These are phyloP conservation scores for Halcyon leucocephala DNA, from an alignment of 2,797 vertebrate genomes.

Conservation along the genomic window DNA sequence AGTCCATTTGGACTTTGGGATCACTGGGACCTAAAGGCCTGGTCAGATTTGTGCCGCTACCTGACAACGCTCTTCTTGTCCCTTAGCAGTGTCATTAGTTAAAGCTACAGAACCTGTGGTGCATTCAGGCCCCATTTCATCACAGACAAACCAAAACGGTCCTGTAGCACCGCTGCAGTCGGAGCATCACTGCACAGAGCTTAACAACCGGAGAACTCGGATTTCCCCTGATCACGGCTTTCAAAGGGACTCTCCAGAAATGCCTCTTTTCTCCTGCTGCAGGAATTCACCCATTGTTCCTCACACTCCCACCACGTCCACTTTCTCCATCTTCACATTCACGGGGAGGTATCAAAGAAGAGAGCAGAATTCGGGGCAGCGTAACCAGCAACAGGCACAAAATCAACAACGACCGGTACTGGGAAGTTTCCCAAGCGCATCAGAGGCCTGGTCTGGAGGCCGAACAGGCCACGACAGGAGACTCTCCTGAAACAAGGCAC, in stretches of 20 bases:
- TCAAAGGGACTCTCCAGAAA: not conserved
- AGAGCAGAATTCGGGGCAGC: rapidly evolving
- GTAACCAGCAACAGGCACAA: rapidly evolving
- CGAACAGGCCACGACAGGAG: rapidly evolving
- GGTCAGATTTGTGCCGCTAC: not conserved
- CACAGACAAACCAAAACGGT: too few relatives aligned
- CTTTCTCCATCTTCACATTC: not conserved
- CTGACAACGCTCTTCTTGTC: rapidly evolving
- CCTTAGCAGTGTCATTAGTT: not conserved
- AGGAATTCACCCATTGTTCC: rapidly evolving
- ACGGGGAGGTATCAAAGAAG: rapidly evolving
- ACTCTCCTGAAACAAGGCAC: not conserved
- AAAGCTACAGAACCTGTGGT: not conserved
- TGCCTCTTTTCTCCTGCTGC: rapidly evolving
- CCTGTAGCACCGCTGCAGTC: rapidly evolving
- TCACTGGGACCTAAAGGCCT: not conserved
- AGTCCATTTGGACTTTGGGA: not conserved
- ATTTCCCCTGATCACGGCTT: rapidly evolving
- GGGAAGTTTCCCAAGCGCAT: rapidly evolving
- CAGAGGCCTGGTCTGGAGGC: rapidly evolving
- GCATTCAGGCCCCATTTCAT: not conserved
- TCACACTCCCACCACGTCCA: rapidly evolving
- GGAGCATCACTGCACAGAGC: not conserved
- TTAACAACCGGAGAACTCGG: rapidly evolving
- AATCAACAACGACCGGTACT: rapidly evolving